phyloP scores from a whole-genome alignment of 2,888 invertebrate genomes.

The Patella pellucida region DNA sequence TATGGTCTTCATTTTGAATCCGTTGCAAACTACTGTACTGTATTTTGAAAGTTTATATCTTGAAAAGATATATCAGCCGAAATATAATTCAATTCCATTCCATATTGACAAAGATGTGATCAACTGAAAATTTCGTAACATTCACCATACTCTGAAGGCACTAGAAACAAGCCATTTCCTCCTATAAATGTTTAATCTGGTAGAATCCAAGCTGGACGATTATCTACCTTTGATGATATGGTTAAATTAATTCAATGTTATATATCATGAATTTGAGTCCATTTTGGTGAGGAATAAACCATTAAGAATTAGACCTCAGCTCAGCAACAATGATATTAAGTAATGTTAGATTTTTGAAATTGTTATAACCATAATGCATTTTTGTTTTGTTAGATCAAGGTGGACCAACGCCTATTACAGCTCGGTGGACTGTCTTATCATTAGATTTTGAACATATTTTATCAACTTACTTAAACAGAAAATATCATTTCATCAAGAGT shows the following conservation, averaged over 20 bases:
- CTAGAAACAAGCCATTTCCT: neutral
- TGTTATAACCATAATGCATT: neutral
- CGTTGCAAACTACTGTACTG: neutral
- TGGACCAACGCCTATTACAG: conserved; percentile 65
- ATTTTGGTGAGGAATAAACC: too few species aligned
- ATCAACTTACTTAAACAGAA: conserved; percentile 67
- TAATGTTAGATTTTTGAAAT: neutral
- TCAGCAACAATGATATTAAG: too few species aligned
- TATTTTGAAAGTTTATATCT: neutral
- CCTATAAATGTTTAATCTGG: neutral
- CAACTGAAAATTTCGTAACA: too few species aligned
- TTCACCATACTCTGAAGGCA: too few species aligned
- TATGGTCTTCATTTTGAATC: conserved; percentile 5
- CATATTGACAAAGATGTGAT: too few species aligned
- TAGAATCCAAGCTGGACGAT: neutral
- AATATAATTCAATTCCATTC: too few species aligned
- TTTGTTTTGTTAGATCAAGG: conserved; percentile 49
- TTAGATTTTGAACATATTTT: conserved; percentile 67
- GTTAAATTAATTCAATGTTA: too few species aligned
- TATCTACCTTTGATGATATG: too few species aligned
- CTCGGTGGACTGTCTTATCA: conserved; percentile 69
- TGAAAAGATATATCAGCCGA: too few species aligned
- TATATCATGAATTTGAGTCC: neutral
- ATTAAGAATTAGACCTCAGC: too few species aligned
- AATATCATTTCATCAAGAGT: conserved; percentile 64